A percentile compares a stretch with the other conserved stretches of the same genome.
Evolutionary conservation across 2,113 vertebrate genomes (phyloP).

Genomic region (Cnemophilus loriae): DNA sequence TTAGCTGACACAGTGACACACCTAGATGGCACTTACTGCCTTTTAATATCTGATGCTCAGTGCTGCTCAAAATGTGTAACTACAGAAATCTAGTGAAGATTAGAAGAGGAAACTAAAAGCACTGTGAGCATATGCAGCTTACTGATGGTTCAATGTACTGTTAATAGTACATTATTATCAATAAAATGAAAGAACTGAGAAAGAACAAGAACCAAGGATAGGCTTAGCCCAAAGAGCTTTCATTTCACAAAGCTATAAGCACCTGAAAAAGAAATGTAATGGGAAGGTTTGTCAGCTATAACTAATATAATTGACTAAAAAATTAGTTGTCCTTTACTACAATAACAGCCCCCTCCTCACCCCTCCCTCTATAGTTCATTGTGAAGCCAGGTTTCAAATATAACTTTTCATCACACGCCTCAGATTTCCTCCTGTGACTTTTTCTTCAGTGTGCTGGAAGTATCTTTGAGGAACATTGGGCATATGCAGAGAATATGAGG

Average conservation of each 20-base stretch:
- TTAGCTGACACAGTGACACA: background rate
- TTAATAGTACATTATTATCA: background rate
- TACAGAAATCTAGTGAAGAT: background rate
- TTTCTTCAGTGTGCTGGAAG: background rate
- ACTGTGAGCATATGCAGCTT: background rate
- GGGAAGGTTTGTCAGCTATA: background rate
- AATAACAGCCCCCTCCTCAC: accelerated
- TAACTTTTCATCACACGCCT: background rate
- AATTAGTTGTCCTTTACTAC: background rate
- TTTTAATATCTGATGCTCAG: background rate
- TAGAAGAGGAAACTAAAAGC: background rate
- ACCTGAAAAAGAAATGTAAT: background rate
- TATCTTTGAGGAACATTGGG: background rate
- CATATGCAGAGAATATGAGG: background rate
- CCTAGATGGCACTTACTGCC: background rate
- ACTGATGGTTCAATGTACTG: background rate
- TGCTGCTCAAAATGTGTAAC: background rate
- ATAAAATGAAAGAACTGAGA: background rate
- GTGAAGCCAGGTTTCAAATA: background rate
- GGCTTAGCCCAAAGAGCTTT: background rate
- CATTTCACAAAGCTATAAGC: background rate
- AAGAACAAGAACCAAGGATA: background rate
- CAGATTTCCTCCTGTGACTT: background rate
- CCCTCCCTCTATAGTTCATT: background rate
- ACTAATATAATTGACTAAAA: background rate